These are phyloP conservation scores for Sinosuthora webbiana DNA, from an alignment of 2,113 vertebrate species.

Conservation along the genomic window DNA sequence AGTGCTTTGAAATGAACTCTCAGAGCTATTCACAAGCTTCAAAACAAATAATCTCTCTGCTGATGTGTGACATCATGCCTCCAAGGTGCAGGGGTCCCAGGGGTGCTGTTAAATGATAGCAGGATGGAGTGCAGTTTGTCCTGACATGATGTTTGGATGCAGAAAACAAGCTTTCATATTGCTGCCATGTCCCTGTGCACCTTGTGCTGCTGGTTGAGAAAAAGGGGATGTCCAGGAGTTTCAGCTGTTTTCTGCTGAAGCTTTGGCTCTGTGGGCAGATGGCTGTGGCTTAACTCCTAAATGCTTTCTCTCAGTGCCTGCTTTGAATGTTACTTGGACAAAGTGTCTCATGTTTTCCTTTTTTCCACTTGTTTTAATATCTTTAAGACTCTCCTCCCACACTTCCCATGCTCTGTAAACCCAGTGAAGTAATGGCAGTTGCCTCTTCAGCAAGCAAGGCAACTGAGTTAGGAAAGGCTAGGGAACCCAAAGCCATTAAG, in stretches of 20 bases:
- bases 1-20: conserved; percentile 20
- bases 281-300: background rate
- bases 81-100: conserved; percentile 7
- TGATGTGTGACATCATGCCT: background rate
- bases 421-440: background rate
- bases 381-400: background rate
- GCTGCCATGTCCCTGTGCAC: background rate
- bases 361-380: background rate
- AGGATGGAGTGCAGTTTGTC: background rate
- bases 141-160: background rate
- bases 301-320: background rate
- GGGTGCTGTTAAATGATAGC: conserved; percentile 3
- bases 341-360: background rate
- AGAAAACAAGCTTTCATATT: conserved; percentile 13
- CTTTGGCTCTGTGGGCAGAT: background rate
- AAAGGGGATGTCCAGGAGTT: background rate
- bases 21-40: conserved; percentile 5
- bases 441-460: background rate
- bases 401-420: background rate
- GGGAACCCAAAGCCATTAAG: background rate
- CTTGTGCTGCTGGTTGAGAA: background rate
- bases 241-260: background rate
- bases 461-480: background rate
- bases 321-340: background rate
- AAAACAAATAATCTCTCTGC: conserved; percentile 40